Base-by-base conservation (phyloP, 2,113 vertebrate genomes). In the Suncus etruscus region DNA sequence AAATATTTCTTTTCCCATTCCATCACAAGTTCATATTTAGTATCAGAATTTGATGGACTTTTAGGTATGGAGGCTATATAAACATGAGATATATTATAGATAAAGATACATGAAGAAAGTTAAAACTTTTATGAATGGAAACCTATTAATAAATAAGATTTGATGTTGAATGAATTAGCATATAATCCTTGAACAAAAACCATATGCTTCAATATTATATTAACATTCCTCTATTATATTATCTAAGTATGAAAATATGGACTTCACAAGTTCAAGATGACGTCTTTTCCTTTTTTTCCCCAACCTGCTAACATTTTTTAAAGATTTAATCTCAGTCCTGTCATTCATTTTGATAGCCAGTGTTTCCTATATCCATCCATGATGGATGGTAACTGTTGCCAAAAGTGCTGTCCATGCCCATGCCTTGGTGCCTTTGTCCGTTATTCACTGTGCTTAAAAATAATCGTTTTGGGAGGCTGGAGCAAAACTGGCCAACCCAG, bases 111-210 rank as follows among this genome's bases (percentile, higher is more conserved):
- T 83, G 39, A 77, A 74, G 90, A 82, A 77, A 16, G 31, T 83
- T 90, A 73, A 66, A 92, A 54, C 7, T 11, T 88, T 89, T 63
- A 51, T 89, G 75, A 6, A 31, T 87, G 0, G 61, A 91, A 90
- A 94, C 18, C 61, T 89, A 86, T 86, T 86, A 95, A 51, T 69
- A 87, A 92, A 77, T 69, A 4, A 66, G 9, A 84, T 92, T 84
- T 92, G 48, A 82, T 31, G 50, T 39, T 84, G 32, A 92, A 27
- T 90, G 6, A 51, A 51, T 87, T 61, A 76, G 75, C 47, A 50
- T 73, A 15, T 9, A 78, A 74, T 90, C 66, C 91, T 63, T 73
- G 50, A 25, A 63, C 94, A 77, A 78, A 78, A 54, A 54, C 6
- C 27, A 87, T 22, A 83, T 22, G 69, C 61, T 24, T 65, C 32